Evolutionary conservation across 1,140 invertebrate genomes (phyloP).

Genomic region (Chrysopa pallens): DNA sequence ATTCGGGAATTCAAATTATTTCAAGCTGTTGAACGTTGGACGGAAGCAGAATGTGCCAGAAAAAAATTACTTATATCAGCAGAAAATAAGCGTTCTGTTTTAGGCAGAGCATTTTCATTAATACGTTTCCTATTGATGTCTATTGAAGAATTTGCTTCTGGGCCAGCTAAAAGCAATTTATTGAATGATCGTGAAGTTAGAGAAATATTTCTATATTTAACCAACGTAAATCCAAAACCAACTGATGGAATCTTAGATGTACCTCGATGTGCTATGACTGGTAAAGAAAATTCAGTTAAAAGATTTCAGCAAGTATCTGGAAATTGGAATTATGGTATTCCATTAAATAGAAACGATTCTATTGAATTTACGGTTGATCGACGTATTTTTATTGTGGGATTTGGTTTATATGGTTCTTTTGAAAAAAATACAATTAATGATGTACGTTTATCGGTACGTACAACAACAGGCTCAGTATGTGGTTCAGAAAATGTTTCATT

Average conservation of each 20-base stretch:
- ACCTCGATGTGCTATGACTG: conserved; percentile 64
- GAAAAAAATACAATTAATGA: conserved; percentile 67
- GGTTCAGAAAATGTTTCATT: conserved; percentile 63
- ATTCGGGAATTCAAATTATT: conserved; percentile 72
- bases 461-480: conserved; percentile 54
- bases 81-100: conserved; percentile 48
- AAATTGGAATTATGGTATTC: conserved; percentile 77
- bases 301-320: conserved; percentile 67
- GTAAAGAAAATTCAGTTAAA: conserved; percentile 64
- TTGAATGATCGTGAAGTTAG: conserved; percentile 58
- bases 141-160: conserved; percentile 70
- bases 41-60: conserved; percentile 57
- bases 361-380: conserved; percentile 72
- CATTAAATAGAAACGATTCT: conserved; percentile 40
- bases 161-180: conserved; percentile 57
- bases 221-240: conserved; percentile 50
- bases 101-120: conserved; percentile 47
- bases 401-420: conserved; percentile 76
- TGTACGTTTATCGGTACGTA: conserved; percentile 59
- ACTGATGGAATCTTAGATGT: conserved; percentile 49
- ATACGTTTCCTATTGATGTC: conserved; percentile 78
- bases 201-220: conserved; percentile 67
- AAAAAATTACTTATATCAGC: conserved; percentile 43
- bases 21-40: conserved; percentile 53
- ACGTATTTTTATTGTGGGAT: conserved; percentile 71